Evolutionary conservation across 2,797 vertebrate genomes (phyloP).

Genomic region (Delichon dasypus): DNA sequence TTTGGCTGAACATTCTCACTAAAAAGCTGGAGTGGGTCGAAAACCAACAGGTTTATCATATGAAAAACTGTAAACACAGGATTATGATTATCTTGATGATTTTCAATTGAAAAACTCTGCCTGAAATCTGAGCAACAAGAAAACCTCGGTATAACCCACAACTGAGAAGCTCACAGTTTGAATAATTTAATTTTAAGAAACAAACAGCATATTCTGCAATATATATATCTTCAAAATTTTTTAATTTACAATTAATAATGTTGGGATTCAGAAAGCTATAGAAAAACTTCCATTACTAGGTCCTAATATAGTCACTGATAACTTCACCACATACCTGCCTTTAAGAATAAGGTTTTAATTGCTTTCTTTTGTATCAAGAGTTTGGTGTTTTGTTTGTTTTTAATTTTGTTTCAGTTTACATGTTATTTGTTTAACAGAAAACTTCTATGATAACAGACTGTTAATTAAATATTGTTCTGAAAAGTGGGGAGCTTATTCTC

Average conservation of each 20-base stretch:
- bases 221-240: not conserved
- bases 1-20: not conserved
- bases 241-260: not conserved
- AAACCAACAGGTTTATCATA: not conserved
- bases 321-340: not conserved
- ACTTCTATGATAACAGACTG: not conserved
- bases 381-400: not conserved
- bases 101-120: not conserved
- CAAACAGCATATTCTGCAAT: not conserved
- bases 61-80: not conserved
- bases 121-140: not conserved
- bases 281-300: not conserved
- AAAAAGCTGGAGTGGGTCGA: not conserved
- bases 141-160: not conserved
- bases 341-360: not conserved
- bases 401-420: not conserved
- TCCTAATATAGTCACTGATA: not conserved
- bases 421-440: not conserved
- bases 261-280: not conserved
- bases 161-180: not conserved
- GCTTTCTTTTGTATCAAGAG: not conserved
- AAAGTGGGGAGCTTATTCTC: not conserved
- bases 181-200: not conserved
- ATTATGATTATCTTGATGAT: not conserved
- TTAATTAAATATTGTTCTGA: not conserved